Evolutionary conservation across 2,797 vertebrate species (phyloP), one percentile per base, ranked within the genome.

Genomic region (Myiothlypis coronata): DNA sequence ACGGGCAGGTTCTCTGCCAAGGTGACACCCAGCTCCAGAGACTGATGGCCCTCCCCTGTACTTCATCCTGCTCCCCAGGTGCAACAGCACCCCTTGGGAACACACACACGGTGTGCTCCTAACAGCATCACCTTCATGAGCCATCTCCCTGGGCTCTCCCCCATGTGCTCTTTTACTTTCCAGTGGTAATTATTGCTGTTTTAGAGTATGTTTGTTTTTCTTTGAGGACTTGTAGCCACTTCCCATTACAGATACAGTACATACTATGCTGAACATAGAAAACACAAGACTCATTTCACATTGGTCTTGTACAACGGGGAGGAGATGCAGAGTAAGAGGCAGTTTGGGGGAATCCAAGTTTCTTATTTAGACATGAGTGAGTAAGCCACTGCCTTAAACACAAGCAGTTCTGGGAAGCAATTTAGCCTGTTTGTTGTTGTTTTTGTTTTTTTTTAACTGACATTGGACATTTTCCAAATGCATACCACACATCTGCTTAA

Each of bases 161-260:
- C 84, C 35, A n/a, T 32, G 34, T n/a, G 82, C 93, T 76, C 75
- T 6, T 90, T 93, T 91, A 82, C 96, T 96, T 93, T 96, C 68
- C 95, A 97, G 81, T 94, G 95, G 88, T 97, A 96, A 96, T 97
- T 97, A 97, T 97, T 98, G 97, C 97, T 97, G 96, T 97, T 97
- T 95, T 97, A 95, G 81, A 95, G 72, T 75, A 79, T 32, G 70
- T 79, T 77, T 28, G 4, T 78, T 63, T 75, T 74, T 82, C 41
- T 67, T 95, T 82, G 91, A 95, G 87, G 88, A 95, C 94, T 95
- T 69, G 80, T 59, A 91, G 91, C 93, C 87, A 76, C 96, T 86
- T 95, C 91, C 94, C 44, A 0, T 91, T 86, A 95, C 92, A 61
- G 82, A 95, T 94, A 97, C 96, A 97, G 95, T 94, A 95, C 93